Evolutionary conservation across 2,113 vertebrate genomes (phyloP).

Genomic region (Macaca nemestrina): DNA sequence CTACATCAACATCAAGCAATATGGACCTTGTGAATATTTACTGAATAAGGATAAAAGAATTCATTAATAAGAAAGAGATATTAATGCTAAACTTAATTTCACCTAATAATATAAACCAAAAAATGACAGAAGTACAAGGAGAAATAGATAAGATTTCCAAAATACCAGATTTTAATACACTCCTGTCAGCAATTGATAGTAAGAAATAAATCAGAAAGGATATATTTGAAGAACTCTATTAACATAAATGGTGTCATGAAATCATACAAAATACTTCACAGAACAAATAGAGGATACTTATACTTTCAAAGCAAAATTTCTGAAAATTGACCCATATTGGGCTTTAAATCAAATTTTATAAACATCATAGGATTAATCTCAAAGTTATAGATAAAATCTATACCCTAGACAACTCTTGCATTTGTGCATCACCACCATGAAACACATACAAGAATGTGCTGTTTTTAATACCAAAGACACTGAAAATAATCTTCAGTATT

Average conservation of each 20-base stretch:
- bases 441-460: not conserved
- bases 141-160: not conserved
- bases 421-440: not conserved
- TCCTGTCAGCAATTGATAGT: not conserved
- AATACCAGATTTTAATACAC: not conserved
- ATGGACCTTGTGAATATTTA: not conserved
- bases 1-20: not conserved
- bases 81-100: not conserved
- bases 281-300: not conserved
- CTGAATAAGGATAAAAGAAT: not conserved
- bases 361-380: not conserved
- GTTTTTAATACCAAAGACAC: not conserved
- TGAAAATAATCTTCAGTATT: not conserved
- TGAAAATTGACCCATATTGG: not conserved
- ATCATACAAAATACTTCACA: not conserved
- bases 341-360: not conserved
- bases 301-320: not conserved
- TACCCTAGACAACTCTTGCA: not conserved
- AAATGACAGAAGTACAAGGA: not conserved
- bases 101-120: not conserved
- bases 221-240: not conserved
- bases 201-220: not conserved
- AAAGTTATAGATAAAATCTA: not conserved
- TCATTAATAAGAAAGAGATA: not conserved
- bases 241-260: not conserved